Evolutionary conservation across 2,113 vertebrate genomes (phyloP).

Genomic region (Alosa alosa): DNA sequence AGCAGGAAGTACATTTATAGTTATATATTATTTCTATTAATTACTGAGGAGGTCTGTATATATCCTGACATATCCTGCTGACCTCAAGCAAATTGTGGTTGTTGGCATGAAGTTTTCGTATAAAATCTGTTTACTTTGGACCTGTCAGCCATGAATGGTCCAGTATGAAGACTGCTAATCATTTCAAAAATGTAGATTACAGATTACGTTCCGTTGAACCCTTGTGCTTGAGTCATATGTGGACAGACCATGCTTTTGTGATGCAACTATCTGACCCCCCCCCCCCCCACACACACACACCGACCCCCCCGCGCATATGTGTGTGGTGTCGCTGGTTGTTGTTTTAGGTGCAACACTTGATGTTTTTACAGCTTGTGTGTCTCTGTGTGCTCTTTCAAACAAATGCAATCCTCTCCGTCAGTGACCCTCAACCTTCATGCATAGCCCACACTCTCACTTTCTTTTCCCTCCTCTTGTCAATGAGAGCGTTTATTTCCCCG

Average conservation of each 20-base stretch:
- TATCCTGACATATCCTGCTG: neutral
- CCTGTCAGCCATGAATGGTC: neutral
- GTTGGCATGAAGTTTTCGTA: neutral
- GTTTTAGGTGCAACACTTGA: neutral
- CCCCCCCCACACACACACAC: neutral
- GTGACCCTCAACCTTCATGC: neutral
- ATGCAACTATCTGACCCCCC: neutral
- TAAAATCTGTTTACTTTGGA: neutral
- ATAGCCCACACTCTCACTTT: neutral
- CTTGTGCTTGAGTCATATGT: neutral
- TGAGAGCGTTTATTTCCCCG: conserved; percentile 35
- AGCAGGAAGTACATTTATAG: neutral
- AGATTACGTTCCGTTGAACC: neutral
- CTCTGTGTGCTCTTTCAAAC: neutral
- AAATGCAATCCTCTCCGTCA: neutral
- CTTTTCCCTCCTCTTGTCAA: conserved; percentile 25
- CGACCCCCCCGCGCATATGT: too few species aligned
- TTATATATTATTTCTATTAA: neutral
- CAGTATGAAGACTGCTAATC: neutral
- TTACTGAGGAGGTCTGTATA: neutral
- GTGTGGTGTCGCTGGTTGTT: neutral
- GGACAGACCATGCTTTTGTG: neutral
- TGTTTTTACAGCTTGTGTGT: neutral
- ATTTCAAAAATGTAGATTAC: neutral
- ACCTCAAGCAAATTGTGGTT: neutral